Evolutionary conservation across 2,888 invertebrate species (phyloP).

Genomic region (Lapara coniferarum): DNA sequence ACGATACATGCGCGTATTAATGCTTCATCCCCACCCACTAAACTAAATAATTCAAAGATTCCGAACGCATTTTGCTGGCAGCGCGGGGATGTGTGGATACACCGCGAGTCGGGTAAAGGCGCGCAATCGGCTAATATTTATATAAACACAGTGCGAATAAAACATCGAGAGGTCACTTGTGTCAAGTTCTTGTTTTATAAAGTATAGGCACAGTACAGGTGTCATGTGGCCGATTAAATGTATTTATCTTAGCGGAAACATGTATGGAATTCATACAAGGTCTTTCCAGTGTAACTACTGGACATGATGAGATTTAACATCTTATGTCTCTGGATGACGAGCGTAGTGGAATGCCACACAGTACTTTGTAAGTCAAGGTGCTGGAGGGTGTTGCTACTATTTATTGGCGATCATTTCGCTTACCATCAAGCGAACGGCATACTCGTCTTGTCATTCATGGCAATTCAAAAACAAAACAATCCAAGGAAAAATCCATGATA

Average conservation of each 20-base stretch:
- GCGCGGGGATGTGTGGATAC: not conserved
- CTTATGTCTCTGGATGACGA: no score
- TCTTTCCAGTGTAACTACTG: no score
- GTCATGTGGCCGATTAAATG: not conserved
- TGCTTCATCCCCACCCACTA: conserved; percentile 41
- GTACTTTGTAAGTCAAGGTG: no score
- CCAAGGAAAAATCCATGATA: no score
- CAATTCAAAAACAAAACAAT: no score
- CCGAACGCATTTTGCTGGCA: conserved; percentile 25
- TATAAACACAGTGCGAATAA: not conserved
- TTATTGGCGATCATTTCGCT: no score
- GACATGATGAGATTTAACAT: no score
- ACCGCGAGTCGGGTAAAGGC: not conserved
- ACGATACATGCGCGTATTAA: conserved; percentile 39
- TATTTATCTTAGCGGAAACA: not conserved
- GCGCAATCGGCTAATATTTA: conserved; percentile 12
- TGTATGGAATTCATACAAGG: no score
- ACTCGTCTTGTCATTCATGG: no score
- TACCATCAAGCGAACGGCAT: no score
- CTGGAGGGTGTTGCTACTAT: no score
- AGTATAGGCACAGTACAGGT: not conserved
- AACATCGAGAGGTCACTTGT: not conserved
- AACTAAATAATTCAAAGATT: conserved; percentile 51
- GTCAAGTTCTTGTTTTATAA: not conserved
- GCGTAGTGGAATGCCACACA: no score